Evolutionary conservation across 2,888 invertebrate genomes (phyloP).

Genomic region (Hyppa rectilinea): DNA sequence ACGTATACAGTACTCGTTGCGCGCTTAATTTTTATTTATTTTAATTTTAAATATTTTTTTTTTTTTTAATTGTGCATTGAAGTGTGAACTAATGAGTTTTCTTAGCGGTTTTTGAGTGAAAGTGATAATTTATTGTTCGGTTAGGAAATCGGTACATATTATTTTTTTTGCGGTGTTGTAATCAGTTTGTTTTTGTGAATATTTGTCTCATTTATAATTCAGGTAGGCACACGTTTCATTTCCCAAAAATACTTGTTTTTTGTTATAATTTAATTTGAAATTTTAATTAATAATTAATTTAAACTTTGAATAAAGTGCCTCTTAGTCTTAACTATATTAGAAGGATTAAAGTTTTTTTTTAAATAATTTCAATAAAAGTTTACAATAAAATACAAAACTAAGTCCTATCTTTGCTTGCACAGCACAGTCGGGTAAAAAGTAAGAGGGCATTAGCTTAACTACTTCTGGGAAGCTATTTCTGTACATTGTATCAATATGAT

Average conservation of each 20-base stretch:
- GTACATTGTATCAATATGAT: constrained; percentile 40
- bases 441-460: constrained; percentile 27
- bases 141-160: constrained; percentile 35
- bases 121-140: constrained; percentile 23
- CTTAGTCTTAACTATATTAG: too few relatives aligned
- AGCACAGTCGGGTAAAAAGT: not conserved
- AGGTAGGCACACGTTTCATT: not conserved
- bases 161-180: not conserved
- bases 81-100: constrained; percentile 14
- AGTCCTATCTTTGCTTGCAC: not conserved
- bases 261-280: too few relatives aligned
- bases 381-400: not conserved
- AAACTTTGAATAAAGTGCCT: not conserved
- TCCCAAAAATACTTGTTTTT: not conserved
- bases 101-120: constrained; percentile 30
- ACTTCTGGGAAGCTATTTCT: constrained; percentile 48
- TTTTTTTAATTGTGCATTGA: constrained; percentile 17
- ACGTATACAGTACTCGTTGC: constrained; percentile 20
- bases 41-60: not conserved
- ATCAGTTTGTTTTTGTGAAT: not conserved
- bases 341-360: not conserved
- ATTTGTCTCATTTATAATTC: not conserved
- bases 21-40: constrained; percentile 27
- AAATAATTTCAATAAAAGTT: not conserved
- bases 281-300: not conserved